These are phyloP conservation scores for Vandiemenella viatica DNA, from an alignment of 2,888 invertebrate species.

Conservation along the genomic window DNA sequence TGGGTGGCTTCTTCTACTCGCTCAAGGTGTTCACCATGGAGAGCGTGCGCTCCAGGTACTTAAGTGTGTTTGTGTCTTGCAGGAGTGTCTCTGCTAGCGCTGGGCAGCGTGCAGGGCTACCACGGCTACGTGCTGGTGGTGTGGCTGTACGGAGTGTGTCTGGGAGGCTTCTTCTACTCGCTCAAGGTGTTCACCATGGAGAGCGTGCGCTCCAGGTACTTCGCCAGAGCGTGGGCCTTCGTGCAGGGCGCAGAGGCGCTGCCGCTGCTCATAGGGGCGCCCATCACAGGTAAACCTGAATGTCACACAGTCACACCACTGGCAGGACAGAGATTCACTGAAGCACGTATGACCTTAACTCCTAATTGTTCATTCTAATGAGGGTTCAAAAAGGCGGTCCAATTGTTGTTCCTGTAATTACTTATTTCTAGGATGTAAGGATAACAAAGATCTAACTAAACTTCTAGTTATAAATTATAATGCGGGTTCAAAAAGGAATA, in stretches of 20 bases:
- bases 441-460: too few relatives aligned
- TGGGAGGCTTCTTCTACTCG: slow-evolving; percentile 71
- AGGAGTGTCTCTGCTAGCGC: slow-evolving; percentile 65
- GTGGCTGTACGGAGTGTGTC: slow-evolving; percentile 71
- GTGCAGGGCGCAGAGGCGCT: slow-evolving; percentile 75
- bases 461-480: too few relatives aligned
- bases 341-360: too few relatives aligned
- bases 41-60: too few relatives aligned
- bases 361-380: too few relatives aligned
- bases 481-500: too few relatives aligned
- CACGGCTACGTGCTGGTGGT: slow-evolving; percentile 71
- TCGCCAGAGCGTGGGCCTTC: slow-evolving; percentile 80
- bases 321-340: slow-evolving; percentile 26
- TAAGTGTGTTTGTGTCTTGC: too few relatives aligned
- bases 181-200: slow-evolving; percentile 81
- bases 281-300: slow-evolving; percentile 42
- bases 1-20: too few relatives aligned
- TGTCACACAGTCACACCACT: slow-evolving; percentile 62
- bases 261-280: slow-evolving; percentile 73
- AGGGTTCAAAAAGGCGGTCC: too few relatives aligned
- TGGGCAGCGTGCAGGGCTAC: slow-evolving; percentile 72
- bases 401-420: too few relatives aligned
- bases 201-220: slow-evolving; percentile 66
- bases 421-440: too few relatives aligned
- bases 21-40: too few relatives aligned